Conservation (phyloP, 1,140 invertebrate genomes). For the Agrilus planipennis region DNA sequence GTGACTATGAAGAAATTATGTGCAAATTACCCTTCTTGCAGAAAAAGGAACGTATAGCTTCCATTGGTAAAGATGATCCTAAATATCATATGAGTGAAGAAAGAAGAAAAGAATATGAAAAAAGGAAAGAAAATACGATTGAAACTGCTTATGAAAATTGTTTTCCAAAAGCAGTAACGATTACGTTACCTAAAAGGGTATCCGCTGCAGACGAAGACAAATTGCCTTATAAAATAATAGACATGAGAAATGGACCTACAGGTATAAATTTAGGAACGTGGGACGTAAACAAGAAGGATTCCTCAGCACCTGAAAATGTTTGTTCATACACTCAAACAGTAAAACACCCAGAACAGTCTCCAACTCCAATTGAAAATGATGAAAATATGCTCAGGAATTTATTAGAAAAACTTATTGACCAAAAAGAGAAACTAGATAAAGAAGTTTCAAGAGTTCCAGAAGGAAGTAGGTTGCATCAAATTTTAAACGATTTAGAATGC, state of each 20-base stretch:
- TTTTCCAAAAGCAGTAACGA: constrained; percentile 14
- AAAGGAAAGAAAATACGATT: constrained; percentile 22
- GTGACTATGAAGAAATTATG: constrained; percentile 37
- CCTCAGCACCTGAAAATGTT: too few species aligned
- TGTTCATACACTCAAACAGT: too few species aligned
- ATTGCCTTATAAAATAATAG: constrained; percentile 5
- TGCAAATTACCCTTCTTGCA: constrained; percentile 33
- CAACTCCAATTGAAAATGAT: too few species aligned
- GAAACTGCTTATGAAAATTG: constrained; percentile 27
- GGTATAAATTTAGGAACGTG: constrained; percentile 17
- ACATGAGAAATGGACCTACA: constrained; percentile 6
- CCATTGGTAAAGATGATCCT: constrained; percentile 22
- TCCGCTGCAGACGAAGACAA: constrained; percentile 5
- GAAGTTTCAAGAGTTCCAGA: constrained; percentile 16
- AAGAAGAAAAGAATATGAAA: constrained; percentile 20
- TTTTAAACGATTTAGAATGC: constrained; percentile 14
- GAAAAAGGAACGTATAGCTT: constrained; percentile 26
- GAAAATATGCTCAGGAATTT: too few species aligned
- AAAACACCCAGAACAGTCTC: too few species aligned
- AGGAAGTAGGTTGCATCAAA: constrained; percentile 8
- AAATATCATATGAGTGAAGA: constrained; percentile 28
- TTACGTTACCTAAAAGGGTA: constrained; percentile 10
- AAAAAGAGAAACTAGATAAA: constrained; percentile 25
- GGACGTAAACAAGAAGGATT: too few species aligned
- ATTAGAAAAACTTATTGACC: constrained; percentile 3